These are phyloP conservation scores for Pseudoips prasinana DNA, from an alignment of 2,888 invertebrate species.

Conservation along the genomic window DNA sequence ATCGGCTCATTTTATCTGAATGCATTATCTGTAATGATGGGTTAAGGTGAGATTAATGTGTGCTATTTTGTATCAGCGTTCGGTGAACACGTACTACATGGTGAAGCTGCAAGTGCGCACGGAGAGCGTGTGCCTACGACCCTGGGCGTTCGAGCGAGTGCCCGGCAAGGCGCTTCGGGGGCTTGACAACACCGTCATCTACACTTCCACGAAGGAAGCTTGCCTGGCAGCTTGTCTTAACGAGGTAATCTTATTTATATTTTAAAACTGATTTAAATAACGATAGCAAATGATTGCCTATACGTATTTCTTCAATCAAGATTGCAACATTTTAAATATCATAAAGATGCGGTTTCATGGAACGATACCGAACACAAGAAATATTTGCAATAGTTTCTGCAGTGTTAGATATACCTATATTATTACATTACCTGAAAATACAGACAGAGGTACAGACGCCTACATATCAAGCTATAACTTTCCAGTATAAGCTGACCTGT, in stretches of 20 bases:
- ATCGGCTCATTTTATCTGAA: slow-evolving; percentile 26
- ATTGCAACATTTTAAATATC: no score
- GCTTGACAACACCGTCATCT: slow-evolving; percentile 94
- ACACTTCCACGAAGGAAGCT: slow-evolving; percentile 96
- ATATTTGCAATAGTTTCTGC: no score
- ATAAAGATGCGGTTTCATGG: no score
- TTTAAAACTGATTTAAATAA: slow-evolving; percentile 11
- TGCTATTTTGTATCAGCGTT: slow-evolving; percentile 36
- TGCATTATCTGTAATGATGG: slow-evolving; percentile 31
- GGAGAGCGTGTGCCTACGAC: slow-evolving; percentile 94
- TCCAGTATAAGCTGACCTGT: no score
- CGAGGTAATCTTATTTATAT: slow-evolving; percentile 82
- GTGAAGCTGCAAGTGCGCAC: slow-evolving; percentile 94
- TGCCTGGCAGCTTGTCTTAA: slow-evolving; percentile 96
- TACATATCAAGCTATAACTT: no score
- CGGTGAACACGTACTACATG: slow-evolving; percentile 97
- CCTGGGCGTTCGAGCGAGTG: slow-evolving; percentile 96
- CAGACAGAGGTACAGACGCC: no score
- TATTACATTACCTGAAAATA: no score
- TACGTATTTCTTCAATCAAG: no score
- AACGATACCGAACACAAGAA: no score
- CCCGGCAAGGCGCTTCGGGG: slow-evolving; percentile 96
- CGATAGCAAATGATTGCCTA: no score
- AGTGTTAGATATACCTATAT: no score
- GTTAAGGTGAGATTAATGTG: slow-evolving; percentile 26